phyloP scores from a whole-genome alignment of 2,888 invertebrate species.

The Muscina levida region DNA sequence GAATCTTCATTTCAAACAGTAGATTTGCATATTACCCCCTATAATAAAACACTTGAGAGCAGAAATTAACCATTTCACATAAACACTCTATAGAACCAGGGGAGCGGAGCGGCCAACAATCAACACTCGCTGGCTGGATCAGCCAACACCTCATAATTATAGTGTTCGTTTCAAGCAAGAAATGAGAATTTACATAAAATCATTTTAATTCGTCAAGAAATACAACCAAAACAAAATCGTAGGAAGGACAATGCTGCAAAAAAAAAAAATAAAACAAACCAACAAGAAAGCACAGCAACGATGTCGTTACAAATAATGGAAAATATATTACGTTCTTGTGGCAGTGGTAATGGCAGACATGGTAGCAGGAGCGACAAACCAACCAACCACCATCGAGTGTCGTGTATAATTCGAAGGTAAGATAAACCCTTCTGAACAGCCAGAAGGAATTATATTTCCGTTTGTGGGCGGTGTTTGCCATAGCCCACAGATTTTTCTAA shows the following conservation, averaged over 20 bases:
- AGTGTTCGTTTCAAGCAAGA: background rate
- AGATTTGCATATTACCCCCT: slow-evolving; percentile 34
- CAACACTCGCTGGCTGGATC: background rate
- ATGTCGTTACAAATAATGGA: slow-evolving; percentile 51
- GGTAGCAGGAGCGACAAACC: background rate
- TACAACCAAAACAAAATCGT: slow-evolving; percentile 14
- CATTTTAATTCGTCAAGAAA: slow-evolving; percentile 59
- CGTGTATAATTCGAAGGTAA: slow-evolving; percentile 44
- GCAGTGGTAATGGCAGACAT: background rate
- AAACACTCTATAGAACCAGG: slow-evolving; percentile 13
- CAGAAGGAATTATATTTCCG: slow-evolving; percentile 67
- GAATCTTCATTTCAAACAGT: background rate
- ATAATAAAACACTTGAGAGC: slow-evolving; percentile 37
- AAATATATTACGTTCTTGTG: slow-evolving; percentile 27
- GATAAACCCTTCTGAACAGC: slow-evolving; percentile 62
- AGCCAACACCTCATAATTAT: slow-evolving; percentile 40
- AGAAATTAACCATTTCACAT: slow-evolving; percentile 50
- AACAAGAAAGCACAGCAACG: slow-evolving; percentile 23
- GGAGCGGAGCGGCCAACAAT: background rate
- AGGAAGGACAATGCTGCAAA: background rate
- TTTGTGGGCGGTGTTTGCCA: slow-evolving; percentile 65
- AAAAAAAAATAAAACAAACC: background rate
- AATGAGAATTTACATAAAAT: slow-evolving; percentile 57
- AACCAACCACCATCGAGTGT: slow-evolving; percentile 63
- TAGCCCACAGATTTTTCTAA: slow-evolving; percentile 50